Evolutionary conservation across 2,797 vertebrate species (phyloP).

Genomic region (Caiman crocodilus): DNA sequence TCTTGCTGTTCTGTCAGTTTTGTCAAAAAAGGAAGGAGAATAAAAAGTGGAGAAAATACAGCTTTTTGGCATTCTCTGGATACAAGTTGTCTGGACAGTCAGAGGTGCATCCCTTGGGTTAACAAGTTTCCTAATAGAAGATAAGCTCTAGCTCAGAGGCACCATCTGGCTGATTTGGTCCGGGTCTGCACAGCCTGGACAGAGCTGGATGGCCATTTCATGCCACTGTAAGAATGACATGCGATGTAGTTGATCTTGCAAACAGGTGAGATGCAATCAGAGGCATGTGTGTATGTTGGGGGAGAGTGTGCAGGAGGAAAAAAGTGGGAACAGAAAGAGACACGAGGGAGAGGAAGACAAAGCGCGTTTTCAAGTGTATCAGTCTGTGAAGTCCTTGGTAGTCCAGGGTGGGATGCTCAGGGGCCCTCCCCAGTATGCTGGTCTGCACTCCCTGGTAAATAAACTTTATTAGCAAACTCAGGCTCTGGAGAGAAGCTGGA

Average conservation of each 20-base stretch:
- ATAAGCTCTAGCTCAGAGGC: too few relatives aligned
- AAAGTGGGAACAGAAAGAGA: not conserved
- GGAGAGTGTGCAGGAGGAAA: too few relatives aligned
- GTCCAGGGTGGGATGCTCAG: not conserved
- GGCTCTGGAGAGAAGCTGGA: too few relatives aligned
- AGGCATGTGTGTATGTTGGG: too few relatives aligned
- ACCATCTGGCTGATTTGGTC: not conserved
- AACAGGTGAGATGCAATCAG: too few relatives aligned
- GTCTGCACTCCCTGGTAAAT: too few relatives aligned
- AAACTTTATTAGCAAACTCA: too few relatives aligned
- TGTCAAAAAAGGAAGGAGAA: not conserved
- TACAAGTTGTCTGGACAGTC: too few relatives aligned
- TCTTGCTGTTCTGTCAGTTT: too few relatives aligned
- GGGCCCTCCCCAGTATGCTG: too few relatives aligned
- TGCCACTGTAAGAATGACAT: not conserved
- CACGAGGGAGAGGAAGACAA: fast-evolving
- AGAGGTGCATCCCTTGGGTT: too few relatives aligned
- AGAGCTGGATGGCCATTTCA: not conserved
- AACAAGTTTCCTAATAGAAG: too few relatives aligned
- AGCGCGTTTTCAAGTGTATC: fast-evolving
- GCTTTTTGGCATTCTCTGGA: not conserved
- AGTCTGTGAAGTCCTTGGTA: not conserved
- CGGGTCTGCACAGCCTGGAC: not conserved
- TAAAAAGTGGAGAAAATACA: not conserved
- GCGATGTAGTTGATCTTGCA: not conserved